These are phyloP conservation scores for Malurus cyaneus DNA, from an alignment of 2,113 vertebrate species.

Conservation along the genomic window DNA sequence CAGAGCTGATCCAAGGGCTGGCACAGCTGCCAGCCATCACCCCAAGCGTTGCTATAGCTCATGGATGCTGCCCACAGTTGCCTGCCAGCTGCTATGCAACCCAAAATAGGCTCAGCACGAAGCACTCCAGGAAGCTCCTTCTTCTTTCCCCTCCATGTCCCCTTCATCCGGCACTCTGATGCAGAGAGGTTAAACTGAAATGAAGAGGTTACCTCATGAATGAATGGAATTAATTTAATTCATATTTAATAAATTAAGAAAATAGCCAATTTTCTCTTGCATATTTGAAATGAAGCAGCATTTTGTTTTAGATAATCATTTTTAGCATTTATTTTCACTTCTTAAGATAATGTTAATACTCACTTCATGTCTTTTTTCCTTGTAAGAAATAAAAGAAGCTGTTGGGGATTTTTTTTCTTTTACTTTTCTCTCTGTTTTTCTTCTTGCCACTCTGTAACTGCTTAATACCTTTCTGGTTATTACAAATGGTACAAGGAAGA, in stretches of 20 bases:
- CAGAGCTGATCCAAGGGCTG: not conserved
- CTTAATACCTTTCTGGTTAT: not conserved
- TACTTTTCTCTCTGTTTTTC: not conserved
- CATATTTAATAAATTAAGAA: not conserved
- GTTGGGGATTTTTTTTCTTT: not conserved
- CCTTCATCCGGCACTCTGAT: not conserved
- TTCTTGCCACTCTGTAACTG: not conserved
- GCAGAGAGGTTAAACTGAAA: not conserved
- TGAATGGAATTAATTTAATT: not conserved
- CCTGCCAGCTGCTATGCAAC: conserved; percentile 58
- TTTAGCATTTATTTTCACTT: not conserved
- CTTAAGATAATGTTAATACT: not conserved
- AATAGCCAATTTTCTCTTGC: not conserved
- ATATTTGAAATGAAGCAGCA: not conserved
- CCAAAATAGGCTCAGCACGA: conserved; percentile 36
- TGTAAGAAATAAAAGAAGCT: not conserved
- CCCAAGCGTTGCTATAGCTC: conserved; percentile 48
- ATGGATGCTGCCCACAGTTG: conserved; percentile 27
- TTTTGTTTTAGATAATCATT: not conserved
- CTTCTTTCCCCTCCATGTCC: not conserved
- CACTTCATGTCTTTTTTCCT: not conserved
- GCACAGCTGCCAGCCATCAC: not conserved
- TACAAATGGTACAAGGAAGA: not conserved
- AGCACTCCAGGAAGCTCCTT: conserved; percentile 42
- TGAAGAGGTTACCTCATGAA: conserved; percentile 23